Evolutionary conservation across 2,888 invertebrate genomes (phyloP).

Genomic region (Melolontha melolontha): DNA sequence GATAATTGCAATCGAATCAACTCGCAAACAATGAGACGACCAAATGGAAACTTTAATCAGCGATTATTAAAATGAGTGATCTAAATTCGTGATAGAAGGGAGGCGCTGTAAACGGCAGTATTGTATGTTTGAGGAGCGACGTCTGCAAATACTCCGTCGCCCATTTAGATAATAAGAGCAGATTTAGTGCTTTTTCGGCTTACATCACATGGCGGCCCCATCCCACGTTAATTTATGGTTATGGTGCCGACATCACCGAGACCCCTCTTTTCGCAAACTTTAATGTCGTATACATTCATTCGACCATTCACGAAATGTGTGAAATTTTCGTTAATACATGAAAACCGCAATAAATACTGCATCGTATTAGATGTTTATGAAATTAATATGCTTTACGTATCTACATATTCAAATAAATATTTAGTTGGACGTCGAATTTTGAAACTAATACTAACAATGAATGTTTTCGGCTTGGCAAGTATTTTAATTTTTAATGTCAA

Average conservation of each 20-base stretch:
- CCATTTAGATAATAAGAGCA: slow-evolving; percentile 65
- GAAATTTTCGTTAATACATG: background rate
- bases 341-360: slow-evolving; percentile 1
- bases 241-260: slow-evolving; percentile 53
- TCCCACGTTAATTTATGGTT: slow-evolving; percentile 62
- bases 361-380: no score
- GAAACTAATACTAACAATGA: no score
- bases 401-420: no score
- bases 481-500: no score
- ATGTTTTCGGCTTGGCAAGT: no score
- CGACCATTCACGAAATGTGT: no score
- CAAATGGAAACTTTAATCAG: slow-evolving; percentile 42
- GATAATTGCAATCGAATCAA: slow-evolving; percentile 26
- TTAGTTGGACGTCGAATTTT: no score
- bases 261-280: slow-evolving; percentile 42
- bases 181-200: slow-evolving; percentile 64
- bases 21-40: slow-evolving; percentile 29
- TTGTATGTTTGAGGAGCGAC: slow-evolving; percentile 39
- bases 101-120: slow-evolving; percentile 40
- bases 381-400: no score
- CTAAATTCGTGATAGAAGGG: slow-evolving; percentile 51
- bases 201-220: slow-evolving; percentile 62
- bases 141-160: slow-evolving; percentile 64
- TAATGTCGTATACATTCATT: slow-evolving; percentile 47
- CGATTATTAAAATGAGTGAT: slow-evolving; percentile 50